phyloP scores from a whole-genome alignment of 2,797 vertebrate species.

The Melanotaenia parkinsoni region DNA sequence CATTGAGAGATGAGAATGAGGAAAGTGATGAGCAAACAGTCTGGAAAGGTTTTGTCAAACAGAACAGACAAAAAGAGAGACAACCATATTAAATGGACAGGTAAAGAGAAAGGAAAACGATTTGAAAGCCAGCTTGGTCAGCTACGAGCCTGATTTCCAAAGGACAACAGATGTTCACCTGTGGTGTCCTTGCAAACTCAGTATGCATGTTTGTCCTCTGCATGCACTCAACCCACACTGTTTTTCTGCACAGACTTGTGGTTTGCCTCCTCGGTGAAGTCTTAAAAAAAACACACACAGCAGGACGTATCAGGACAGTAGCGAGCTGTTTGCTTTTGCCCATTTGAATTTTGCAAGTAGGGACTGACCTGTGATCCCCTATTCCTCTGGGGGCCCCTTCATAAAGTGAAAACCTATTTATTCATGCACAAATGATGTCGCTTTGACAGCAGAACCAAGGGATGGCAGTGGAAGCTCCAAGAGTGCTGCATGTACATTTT shows the following conservation, averaged over 20 bases:
- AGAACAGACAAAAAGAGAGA: conserved; percentile 6
- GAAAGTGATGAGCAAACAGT: conserved; percentile 55
- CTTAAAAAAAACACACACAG: conserved; percentile 28
- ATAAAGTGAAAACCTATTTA: conserved; percentile 59
- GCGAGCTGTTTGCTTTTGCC: conserved; percentile 21
- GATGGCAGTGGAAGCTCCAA: conserved; percentile 10
- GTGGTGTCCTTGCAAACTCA: conserved; percentile 41
- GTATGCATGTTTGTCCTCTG: conserved; percentile 10
- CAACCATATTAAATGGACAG: not conserved
- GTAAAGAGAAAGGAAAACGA: not conserved
- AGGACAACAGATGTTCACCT: conserved; percentile 32
- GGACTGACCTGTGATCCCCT: conserved; percentile 37
- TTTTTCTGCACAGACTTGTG: conserved; percentile 23
- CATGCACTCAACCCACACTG: conserved; percentile 19
- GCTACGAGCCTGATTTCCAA: conserved; percentile 27
- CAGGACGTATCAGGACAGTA: conserved; percentile 8
- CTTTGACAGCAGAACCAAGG: conserved; percentile 22
- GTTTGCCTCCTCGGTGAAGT: conserved; percentile 24
- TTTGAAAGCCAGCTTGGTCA: conserved; percentile 31
- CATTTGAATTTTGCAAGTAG: conserved; percentile 30
- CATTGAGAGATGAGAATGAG: conserved; percentile 3
- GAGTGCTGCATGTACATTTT: conserved; percentile 1
- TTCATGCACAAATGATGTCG: conserved; percentile 15
- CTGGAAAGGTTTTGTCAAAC: conserved; percentile 38
- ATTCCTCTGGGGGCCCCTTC: conserved; percentile 42